These are phyloP conservation scores for Myzus persicae DNA, from an alignment of 1,140 invertebrate species.

Conservation along the genomic window DNA sequence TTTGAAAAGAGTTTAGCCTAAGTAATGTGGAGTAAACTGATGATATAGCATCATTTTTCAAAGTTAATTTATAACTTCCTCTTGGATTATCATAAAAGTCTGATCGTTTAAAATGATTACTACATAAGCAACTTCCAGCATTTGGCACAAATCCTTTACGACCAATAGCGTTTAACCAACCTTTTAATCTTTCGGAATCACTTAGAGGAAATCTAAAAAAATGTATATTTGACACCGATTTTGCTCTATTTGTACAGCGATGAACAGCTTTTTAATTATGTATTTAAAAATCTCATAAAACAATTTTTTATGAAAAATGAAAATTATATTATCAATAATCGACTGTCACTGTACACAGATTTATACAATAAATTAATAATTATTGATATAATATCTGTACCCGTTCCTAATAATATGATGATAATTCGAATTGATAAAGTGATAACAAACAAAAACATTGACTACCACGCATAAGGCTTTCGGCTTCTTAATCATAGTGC, in stretches of 20 bases:
- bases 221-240: not conserved
- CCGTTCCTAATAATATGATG: no score
- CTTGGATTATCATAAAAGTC: not conserved
- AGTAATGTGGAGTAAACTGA: not conserved
- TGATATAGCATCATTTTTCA: not conserved
- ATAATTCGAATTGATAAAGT: no score
- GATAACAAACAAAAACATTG: no score
- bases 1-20: not conserved
- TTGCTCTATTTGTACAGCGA: not conserved
- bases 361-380: no score
- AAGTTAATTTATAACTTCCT: conserved; percentile 14
- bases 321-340: no score
- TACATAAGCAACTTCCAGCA: not conserved
- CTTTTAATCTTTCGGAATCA: not conserved
- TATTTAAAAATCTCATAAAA: no score
- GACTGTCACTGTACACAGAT: no score
- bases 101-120: not conserved
- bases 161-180: not conserved
- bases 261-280: not conserved
- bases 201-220: not conserved
- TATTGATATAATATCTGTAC: no score
- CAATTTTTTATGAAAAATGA: no score
- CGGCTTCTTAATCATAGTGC: no score
- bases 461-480: no score
- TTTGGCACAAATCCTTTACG: not conserved